phyloP scores from a whole-genome alignment of 2,888 invertebrate genomes.

The Yponomeuta evonymella region DNA sequence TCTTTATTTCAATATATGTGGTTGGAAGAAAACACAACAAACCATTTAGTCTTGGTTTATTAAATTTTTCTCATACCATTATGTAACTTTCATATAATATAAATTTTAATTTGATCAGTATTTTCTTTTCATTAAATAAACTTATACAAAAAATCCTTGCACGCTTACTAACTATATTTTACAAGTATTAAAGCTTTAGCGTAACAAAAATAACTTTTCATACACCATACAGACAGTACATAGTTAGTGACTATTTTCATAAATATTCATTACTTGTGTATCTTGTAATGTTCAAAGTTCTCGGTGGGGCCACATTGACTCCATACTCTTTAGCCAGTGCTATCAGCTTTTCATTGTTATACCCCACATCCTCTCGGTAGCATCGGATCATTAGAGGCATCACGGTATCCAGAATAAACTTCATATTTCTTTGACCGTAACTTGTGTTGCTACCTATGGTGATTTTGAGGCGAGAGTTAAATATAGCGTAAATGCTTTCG shows the following conservation, averaged over 20 bases:
- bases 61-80: conserved; percentile 60
- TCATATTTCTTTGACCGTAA: conserved; percentile 79
- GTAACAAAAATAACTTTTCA: conserved; percentile 64
- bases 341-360: conserved; percentile 73
- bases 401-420: conserved; percentile 81
- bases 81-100: conserved; percentile 71
- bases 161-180: conserved; percentile 71
- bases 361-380: conserved; percentile 77
- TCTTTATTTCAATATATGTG: not conserved
- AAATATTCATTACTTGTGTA: conserved; percentile 82
- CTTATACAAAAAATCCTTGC: conserved; percentile 65
- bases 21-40: conserved; percentile 28
- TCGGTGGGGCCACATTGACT: conserved; percentile 68
- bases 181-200: conserved; percentile 74
- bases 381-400: conserved; percentile 78
- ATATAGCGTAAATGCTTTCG: conserved; percentile 82
- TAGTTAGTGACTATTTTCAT: conserved; percentile 56
- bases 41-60: conserved; percentile 56
- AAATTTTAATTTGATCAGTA: conserved; percentile 69
- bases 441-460: conserved; percentile 60
- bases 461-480: conserved; percentile 82
- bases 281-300: conserved; percentile 79
- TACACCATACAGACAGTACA: conserved; percentile 38
- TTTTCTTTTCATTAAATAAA: conserved; percentile 49
- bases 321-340: conserved; percentile 74